Evolutionary conservation across 2,797 vertebrate species (phyloP), one percentile per base, ranked within the genome.

Genomic region (Pseudochromis fuscus): DNA sequence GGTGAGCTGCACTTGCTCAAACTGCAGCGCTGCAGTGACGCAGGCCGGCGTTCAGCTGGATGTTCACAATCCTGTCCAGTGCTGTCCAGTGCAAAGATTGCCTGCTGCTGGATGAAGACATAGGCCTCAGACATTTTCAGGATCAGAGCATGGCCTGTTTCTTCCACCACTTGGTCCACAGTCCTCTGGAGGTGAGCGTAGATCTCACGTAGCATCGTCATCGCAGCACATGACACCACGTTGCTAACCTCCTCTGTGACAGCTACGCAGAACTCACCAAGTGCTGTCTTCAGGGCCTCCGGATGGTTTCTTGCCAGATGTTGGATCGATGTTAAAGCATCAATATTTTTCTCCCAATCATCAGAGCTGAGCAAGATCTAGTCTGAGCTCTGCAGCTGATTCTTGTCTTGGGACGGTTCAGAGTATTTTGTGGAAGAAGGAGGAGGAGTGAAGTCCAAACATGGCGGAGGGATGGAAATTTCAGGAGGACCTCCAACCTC

Each of bases 191-290:
- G 28, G 19, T 18, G 45, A 19, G 24, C 19, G 24, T 33, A 58
- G 44, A 53, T 59, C 60, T 50, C 56, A 38, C 24, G 37, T 37
- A 73, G 40, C 11, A 38, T 27, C 2, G 21, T 21, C 35, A 65
- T 23, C 28, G 59, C 44, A 21, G 27, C 9, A 6, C 51, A 56
- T 25, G 50, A 55, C 8, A 72, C 68, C 4, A 5, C 30, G 48
- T 60, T 73, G 24, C 40, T 21, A 5, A 61, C 56, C 33, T 61
- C 56, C 27, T 74, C 15, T 19, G 19, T 40, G 51, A 64, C 52
- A 21, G 7, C 15, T 2, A 35, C 10, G 25, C 50, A 67, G n/a
- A 55, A 5, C 4, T 35, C 21, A 35, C 9, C 15, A 40, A 67
- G 56, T 21, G 24, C 25, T 16, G 30, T 12, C 35, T 15, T 46